Evolutionary conservation across 2,888 invertebrate genomes (phyloP).

Genomic region (Thecophora atra): DNA sequence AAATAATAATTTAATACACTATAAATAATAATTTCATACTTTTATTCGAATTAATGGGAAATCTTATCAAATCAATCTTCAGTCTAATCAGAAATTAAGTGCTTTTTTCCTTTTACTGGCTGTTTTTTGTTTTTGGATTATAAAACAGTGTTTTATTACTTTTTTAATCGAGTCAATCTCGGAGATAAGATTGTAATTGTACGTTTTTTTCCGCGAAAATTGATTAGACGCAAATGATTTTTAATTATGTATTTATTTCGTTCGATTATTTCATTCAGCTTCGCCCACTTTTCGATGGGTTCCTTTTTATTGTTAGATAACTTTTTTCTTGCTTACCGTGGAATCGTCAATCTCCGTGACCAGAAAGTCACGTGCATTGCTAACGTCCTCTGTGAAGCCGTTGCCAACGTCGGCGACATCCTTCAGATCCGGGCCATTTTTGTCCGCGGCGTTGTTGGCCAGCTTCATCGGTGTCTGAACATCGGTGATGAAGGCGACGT

Average conservation of each 20-base stretch:
- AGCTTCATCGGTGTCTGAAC: neutral
- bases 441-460: neutral
- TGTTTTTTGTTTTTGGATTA: too few relatives aligned
- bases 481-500: neutral
- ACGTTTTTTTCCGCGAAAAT: neutral
- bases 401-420: neutral
- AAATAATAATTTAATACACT: too few relatives aligned
- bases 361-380: neutral
- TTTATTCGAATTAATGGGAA: too few relatives aligned
- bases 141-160: too few relatives aligned
- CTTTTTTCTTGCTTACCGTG: neutral
- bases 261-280: neutral
- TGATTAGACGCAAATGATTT: neutral
- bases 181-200: too few relatives aligned
- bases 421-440: neutral
- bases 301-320: neutral
- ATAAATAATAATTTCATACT: too few relatives aligned
- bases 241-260: neutral
- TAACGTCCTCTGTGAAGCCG: neutral
- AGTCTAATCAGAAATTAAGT: too few relatives aligned
- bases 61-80: too few relatives aligned
- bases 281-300: neutral
- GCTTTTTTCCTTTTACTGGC: too few relatives aligned
- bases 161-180: too few relatives aligned
- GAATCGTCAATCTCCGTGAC: constrained; percentile 4